phyloP scores from a whole-genome alignment of 2,888 invertebrate genomes.

The Campopleginae sp. region DNA sequence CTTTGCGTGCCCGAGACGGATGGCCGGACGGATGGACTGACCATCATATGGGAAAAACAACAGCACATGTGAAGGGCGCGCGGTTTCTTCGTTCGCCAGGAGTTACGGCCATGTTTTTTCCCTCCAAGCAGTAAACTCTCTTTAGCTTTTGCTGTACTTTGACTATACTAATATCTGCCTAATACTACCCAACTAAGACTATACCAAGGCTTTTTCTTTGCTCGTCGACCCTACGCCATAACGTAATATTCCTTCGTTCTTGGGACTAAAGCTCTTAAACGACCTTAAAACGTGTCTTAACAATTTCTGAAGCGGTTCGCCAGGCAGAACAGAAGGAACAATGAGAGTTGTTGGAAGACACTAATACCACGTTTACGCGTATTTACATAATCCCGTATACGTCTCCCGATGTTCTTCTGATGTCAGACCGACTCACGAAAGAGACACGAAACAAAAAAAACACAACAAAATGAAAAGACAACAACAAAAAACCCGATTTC shows the following conservation, averaged over 20 bases:
- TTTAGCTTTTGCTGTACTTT: conserved; percentile 55
- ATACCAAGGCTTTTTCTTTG: conserved; percentile 39
- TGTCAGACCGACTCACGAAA: conserved; percentile 4
- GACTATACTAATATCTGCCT: conserved; percentile 42
- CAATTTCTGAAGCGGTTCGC: conserved; percentile 55
- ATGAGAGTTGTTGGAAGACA: conserved; percentile 59
- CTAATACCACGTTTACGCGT: conserved; percentile 69
- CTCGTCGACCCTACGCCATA: not conserved
- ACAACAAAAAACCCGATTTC: conserved; percentile 6
- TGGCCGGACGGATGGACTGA: conserved; percentile 60
- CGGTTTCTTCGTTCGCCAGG: conserved; percentile 65
- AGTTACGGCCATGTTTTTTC: conserved; percentile 80
- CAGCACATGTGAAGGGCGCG: conserved; percentile 12
- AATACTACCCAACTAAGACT: conserved; percentile 37
- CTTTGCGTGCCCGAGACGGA: conserved; percentile 65
- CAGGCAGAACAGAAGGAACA: conserved; percentile 50
- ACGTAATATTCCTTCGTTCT: conserved; percentile 19
- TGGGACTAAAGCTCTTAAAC: conserved; percentile 18
- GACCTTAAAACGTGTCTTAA: conserved; percentile 58
- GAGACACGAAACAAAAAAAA: conserved; percentile 12
- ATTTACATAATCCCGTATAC: conserved; percentile 71
- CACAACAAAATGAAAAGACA: not conserved
- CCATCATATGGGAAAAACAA: conserved; percentile 51
- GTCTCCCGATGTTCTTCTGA: conserved; percentile 28
- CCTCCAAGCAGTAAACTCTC: conserved; percentile 76